Base-by-base conservation (phyloP, 2,113 vertebrate species). In the Alligator sinensis region DNA sequence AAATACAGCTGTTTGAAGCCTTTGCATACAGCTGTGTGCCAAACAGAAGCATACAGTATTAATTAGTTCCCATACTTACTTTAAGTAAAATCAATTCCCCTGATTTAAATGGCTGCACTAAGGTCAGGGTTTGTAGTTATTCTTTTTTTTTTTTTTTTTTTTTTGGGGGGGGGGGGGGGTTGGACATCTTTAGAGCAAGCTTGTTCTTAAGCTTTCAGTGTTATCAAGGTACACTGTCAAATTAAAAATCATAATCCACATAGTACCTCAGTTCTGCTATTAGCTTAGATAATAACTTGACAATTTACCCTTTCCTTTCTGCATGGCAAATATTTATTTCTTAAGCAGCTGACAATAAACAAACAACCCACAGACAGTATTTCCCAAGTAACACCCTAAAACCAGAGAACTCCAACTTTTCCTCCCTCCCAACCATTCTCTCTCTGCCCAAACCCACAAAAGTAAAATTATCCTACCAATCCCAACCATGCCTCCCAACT, bases 1-100 rank as follows among this genome's bases (percentile, higher is more conserved):
- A 93, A 92, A 95, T 92, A 68, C 94, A 95, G 96, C 96, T 93
- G 94, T 86, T 55, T 4, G 2, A 34, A 11, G 89, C 64, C 2
- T 6, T 54, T 2, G 30, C 5, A 0, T 30, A 62, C 81, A 93
- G 86, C 74, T 92, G 89, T 18, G 25, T 9, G 64, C 64, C 4
- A 54, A 66, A 24, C 79, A 30, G 47, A 58, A 84, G 79, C 61
- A n/a, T 17, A 3, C n/a, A 47, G 88, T 4, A 1, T 19, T 87
- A 6, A 25, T 86, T 77, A 47, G 34, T 18, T 28, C 63, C 92
- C 84, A 59, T 0, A 0, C 77, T 74, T 5, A 1, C 8, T 9
- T 76, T 12, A 21, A 66, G 77, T 13, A 54, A 76, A 86, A 84
- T n/a, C 1, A 77, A 27, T 89, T 92, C 68, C 63, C 82, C 62